Evolutionary conservation across 1,140 invertebrate species (phyloP), one percentile per base, ranked within the genome.

Genomic region (Plutomurus gul): DNA sequence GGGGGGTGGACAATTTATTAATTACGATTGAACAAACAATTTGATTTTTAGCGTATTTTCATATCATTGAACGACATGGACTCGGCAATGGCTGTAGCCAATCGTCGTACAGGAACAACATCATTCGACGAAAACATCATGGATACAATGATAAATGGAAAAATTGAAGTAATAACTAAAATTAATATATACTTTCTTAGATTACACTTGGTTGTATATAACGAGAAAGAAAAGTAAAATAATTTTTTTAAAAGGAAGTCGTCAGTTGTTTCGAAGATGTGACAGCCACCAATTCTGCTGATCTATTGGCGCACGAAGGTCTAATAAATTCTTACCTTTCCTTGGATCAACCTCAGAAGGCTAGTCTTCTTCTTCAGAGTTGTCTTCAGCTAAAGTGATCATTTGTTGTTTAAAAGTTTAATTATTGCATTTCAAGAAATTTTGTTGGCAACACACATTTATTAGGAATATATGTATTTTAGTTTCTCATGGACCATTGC

Each of bases 51-150:
- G 87, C 86, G 88, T 82, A 84, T 91, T 13, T 91, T 91, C 84
- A 87, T 88, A 4, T 85, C 87, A 13, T 83, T 91, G 78, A 88
- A 89, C 84, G 90, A 91, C 78, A 86, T 89, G 37, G 90, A 91
- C 85, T 89, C 89, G 65, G 89, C 91, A 4, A 85, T 87, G 73
- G 90, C 56, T 30, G 56, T 65, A 16, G 90, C 37, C 86, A 90
- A 16, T 86, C 87, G 20, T 87, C 87, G 7, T 85, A 87, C 37
- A 84, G 88, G 76, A 84, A 86, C 46, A 82, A 85, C 33, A 85
- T 87, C 22, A 86, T 89, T 0, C 86, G 87, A 7, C 78, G 90
- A 8, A 85, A 86, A 33, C 88, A 90, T 79, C 85, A 88, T 77
- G 89, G 90, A 75, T 84, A 89, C 30, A 85, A 86, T 27, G 87